Evolutionary conservation across 2,888 invertebrate species (phyloP), one percentile per base, ranked within the genome.

Genomic region (Ferdinandea cuprea): DNA sequence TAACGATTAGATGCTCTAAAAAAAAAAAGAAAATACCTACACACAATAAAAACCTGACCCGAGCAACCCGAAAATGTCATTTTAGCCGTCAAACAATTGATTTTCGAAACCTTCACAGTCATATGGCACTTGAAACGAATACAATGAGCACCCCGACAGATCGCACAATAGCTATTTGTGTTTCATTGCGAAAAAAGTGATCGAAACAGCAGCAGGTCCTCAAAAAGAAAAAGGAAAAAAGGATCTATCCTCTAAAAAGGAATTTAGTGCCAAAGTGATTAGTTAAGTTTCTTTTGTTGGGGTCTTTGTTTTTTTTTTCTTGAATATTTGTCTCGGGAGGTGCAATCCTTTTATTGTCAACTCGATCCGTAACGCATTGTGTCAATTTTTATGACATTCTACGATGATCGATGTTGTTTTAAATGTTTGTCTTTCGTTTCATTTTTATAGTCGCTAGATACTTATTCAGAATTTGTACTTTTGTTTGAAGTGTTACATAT

Each of bases 41-140:
- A 44, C 15, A 40, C 8, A 65, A 37, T 19, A 13, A 40, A 68
- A 54, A 73, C 35, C 15, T 56, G 46, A 68, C 61, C 52, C 35
- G 32, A 63, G 54, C 61, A 32, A 50, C 19, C 2, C n/a, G 7
- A 6, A 3, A 9, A 71, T 17, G 35, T 61, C 13, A 15, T 21
- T 77, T 56, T 37, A 63, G 59, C 50, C 48, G 50, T 50, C 69
- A 52, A 63, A 80, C 69, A 80, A 80, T 76, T 58, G 74, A 58
- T 56, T 56, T 52, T 50, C 37, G 5, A 17, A 52, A 21, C n/a
- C 46, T 50, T 59, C 21, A 15, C 30, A 25, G 37, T 9, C 40
- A 11, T 8, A 15, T 28, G n/a, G 66, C 52, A 68, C 54, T 79
- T 61, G 40, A 74, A 68, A 48, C 25, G 11, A 17, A 19, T 54